Conservation (phyloP, 1,140 invertebrate species). For the Adoxophyes honmai region DNA sequence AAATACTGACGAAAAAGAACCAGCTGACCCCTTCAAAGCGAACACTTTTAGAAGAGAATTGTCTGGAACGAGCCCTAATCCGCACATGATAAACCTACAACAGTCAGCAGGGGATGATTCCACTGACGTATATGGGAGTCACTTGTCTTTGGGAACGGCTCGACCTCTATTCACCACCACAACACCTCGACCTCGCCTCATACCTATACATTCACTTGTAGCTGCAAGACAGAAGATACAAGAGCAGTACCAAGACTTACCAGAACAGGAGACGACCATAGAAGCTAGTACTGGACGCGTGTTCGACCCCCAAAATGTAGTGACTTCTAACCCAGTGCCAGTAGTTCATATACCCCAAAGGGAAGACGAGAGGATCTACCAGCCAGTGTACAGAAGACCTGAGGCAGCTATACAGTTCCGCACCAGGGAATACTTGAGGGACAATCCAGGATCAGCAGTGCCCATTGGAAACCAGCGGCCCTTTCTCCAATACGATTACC, state of each 20-base stretch:
- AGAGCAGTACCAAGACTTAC: conserved; percentile 67
- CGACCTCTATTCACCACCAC: conserved; percentile 83
- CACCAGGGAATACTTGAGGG: conserved; percentile 68
- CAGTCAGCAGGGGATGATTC: conserved; percentile 80
- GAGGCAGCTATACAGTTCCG: conserved; percentile 70
- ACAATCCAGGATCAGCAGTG: conserved; percentile 69
- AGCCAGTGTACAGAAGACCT: conserved; percentile 71
- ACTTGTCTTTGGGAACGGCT: conserved; percentile 78
- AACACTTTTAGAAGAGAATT: conserved; percentile 77
- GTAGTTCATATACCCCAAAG: conserved; percentile 60
- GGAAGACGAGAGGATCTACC: conserved; percentile 67
- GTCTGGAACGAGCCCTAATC: conserved; percentile 63
- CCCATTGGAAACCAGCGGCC: conserved; percentile 74
- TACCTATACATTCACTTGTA: conserved; percentile 62
- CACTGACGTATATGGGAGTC: conserved; percentile 81
- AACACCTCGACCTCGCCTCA: conserved; percentile 66
- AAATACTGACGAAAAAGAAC: conserved; percentile 65
- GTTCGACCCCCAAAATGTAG: conserved; percentile 59
- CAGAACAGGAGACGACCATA: conserved; percentile 66
- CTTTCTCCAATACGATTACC: conserved; percentile 69
- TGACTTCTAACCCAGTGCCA: conserved; percentile 68
- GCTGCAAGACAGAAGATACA: conserved; percentile 62
- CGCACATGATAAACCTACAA: conserved; percentile 66
- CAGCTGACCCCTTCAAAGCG: conserved; percentile 43
- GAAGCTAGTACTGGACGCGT: conserved; percentile 71